Base-by-base conservation (phyloP, 2,888 invertebrate genomes). In the Papilio gigon region DNA sequence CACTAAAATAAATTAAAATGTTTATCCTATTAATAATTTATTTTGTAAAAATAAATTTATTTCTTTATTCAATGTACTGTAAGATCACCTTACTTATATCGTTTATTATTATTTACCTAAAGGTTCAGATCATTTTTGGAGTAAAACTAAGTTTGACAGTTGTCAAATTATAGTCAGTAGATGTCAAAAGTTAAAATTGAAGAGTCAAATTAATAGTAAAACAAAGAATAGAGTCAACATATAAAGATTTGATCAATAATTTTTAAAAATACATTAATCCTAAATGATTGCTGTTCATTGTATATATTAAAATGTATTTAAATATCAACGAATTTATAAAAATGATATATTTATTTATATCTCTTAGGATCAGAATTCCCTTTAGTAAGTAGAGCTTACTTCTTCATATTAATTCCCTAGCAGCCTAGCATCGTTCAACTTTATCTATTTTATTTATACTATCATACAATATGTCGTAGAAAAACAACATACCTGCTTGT, bases 41-140 rank as follows among this genome's bases (percentile, higher is more conserved):
- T 27, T n/a, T 53, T 53, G 53, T 53, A 53, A 53, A 53, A 53
- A 53, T 53, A 53, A 53, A 6, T 27, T 53, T 53, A 8, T 47
- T 12, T 3, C 14, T 27, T 53, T 27, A n/a, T 53, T 53, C 8
- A 30, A n/a, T 30, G 30, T 53, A 17, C 30, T 30, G 27, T 30
- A 53, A n/a, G 17, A 53, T n/a, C 30, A 17, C 27, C 27, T 27
- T 30, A 53, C 50, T n/a, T 27, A 14, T 53, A 17, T 30, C 30
- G 3, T 30, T 1, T 56, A 6, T 27, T 30, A 50, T 50, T 25
- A 56, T 17, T 17, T 56, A 56, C n/a, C 9, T 56, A 9, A 56
- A 17, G 17, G 9, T 11, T 53, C 27, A 53, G n/a, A 17, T 53
- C 20, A 11, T 27, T 8, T 27, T 27, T 27, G 27, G 50, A 4